Base-by-base conservation (phyloP, 2,888 invertebrate genomes). In the Unio delphinus region DNA sequence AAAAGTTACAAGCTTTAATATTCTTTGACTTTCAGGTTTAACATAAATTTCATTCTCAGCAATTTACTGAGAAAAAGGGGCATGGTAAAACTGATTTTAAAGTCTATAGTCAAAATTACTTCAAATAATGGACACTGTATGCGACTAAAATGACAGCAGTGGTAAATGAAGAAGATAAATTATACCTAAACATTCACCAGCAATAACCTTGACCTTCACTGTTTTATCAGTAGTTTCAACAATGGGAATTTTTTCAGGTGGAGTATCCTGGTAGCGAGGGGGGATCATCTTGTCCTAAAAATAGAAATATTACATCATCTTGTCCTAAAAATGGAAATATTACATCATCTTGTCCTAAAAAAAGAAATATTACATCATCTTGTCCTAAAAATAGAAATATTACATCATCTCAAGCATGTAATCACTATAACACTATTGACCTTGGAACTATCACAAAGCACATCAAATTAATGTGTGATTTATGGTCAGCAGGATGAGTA, bases 311-410 rank as follows among this genome's bases (percentile, higher is more conserved):
- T 23, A 23, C 23, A 80, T 83, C 82, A 85, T 80, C 64, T 85
- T 85, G 60, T 79, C 74, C 80, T 80, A 67, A n/a, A 60, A 64
- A 59, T 30, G 15, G 45, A 45, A 45, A 45, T n/a, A n/a, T n/a
- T n/a, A n/a, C n/a, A 80, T 83, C 82, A 85, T 80, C 64, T 85
- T 85, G 60, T 79, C 74, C 80, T 80, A 67, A n/a, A 60, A 64
- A 59, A 26, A 45, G 45, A 45, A 45, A 45, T n/a, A n/a, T n/a
- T n/a, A n/a, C n/a, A 80, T 83, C 82, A 85, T 80, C 64, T 85
- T 85, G 60, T 79, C 74, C 80, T 80, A 67, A n/a, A 60, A 64
- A 59, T 30, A 45, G 45, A 45, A 45, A 45, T 45, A 3, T 45
- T 15, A 45, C 45, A 45, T 45, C 15, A 45, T 45, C 45, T 45